Evolutionary conservation across 2,113 vertebrate species (phyloP), one percentile per base, ranked within the genome.

Genomic region (Rhodinocichla rosea): DNA sequence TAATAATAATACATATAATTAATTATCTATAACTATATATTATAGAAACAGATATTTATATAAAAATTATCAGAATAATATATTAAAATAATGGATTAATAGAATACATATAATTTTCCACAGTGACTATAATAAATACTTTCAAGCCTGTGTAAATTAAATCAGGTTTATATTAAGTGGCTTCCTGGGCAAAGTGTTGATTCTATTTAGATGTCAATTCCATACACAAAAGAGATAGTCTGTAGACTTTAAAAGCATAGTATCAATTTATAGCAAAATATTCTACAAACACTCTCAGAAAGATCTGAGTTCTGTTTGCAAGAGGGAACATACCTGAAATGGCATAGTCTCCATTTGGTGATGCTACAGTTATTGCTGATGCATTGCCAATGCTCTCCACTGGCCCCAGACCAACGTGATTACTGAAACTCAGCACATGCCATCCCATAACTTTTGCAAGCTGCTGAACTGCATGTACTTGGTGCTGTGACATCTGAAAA

Each of bases 381-480:
- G 99, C 99, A 8, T 99, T 99, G 62, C 99, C 99, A 28, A 99
- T 99, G 82, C 99, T 99, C 98, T 99, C 99, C 53, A 99, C 98
- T 0, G 99, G 98, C 3, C 99, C 99, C 37, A 99, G 98, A 7
- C 99, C 99, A 15, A 99, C 99, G 0, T 99, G 99, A 76, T 99
- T 99, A 88, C 99, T 99, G 97, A 99, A 99, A 97, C 99, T 99
- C 42, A 99, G 98, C 20, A 99, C 99, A 0, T 99, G 99, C 99
- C 99, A 99, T 63, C 99, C 99, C 99, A 99, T 99, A 17, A 99
- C 99, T 96, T 99, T 99, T 10, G 99, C 99, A 68, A 99, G 97
- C 97, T 99, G 99, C 97, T 99, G 99, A 49, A 99, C 99, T 0
- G 99, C 99, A 13, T 99, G 99, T 4, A 99, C 98, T 97, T 99